Base-by-base conservation (phyloP, 2,113 vertebrate genomes). In the Brachyhypopomus occidentalis region DNA sequence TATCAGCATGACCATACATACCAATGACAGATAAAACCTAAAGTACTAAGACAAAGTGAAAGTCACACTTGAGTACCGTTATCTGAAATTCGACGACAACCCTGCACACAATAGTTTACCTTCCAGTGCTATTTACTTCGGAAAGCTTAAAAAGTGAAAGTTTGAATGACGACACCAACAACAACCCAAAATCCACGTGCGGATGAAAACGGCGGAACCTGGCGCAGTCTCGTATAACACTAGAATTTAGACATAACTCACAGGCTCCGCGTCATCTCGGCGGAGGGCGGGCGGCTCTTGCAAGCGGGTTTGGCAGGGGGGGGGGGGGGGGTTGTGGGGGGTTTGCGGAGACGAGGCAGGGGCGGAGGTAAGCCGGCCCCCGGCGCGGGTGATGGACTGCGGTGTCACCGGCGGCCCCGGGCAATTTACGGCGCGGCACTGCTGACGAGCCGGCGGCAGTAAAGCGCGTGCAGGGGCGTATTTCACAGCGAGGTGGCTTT, bases 401-500 rank as follows among this genome's bases (percentile, higher is more conserved):
- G 94, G 95, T 96, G 97, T 98, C 97, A 96, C 95, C 93, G 95
- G 93, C 94, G 95, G 96, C 94, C 94, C 91, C 92, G 84, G 95
- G 86, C 69, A 95, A 99, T 99, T 99, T 99, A 99, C 96, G 95
- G 96, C 92, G 92, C 94, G 95, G 94, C 92, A 95, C 96, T 95
- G 95, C 95, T 96, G 96, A 96, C 96, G 96, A 96, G 96, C 95
- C 95, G 93, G 94, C 94, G 95, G 97, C 96, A 96, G 97, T 98
- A 98, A 98, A 98, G 96, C 96, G 94, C 95, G 94, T 94, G 89
- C 94, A 93, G 95, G 96, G 98, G 96, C 95, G 96, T 99, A 99
- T 99, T 98, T 99, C 98, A 99, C 98, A 99, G 93, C 90, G 96
- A 96, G 96, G 96, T 99, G 97, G 96, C 96, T 98, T 99, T 99